phyloP scores from a whole-genome alignment of 2,797 vertebrate genomes.

The Lateolabrax maculatus region DNA sequence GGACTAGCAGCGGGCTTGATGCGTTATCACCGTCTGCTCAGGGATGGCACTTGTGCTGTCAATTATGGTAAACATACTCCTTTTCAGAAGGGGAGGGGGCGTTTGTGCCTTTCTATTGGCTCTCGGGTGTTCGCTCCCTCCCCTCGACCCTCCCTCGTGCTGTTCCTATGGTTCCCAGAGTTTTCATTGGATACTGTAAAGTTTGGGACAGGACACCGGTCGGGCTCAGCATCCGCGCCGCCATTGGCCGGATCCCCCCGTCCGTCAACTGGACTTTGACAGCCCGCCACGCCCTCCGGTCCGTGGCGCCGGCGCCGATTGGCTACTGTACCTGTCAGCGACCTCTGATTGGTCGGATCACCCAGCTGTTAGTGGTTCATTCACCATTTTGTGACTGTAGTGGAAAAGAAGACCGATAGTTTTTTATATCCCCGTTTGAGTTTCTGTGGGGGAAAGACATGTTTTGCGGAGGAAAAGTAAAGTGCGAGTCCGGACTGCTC shows the following conservation, averaged over 20 bases:
- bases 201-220: slow-evolving; percentile 80
- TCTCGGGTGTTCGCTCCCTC: slow-evolving; percentile 61
- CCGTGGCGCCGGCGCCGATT: slow-evolving; percentile 64
- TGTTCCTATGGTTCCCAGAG: slow-evolving; percentile 89
- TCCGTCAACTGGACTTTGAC: slow-evolving; percentile 78
- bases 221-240: slow-evolving; percentile 53
- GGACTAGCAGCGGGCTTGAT: slow-evolving; percentile 44
- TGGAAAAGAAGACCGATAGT: slow-evolving; percentile 92
- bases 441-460: slow-evolving; percentile 84
- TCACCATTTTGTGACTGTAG: slow-evolving; percentile 99
- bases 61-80: slow-evolving; percentile 86
- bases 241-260: slow-evolving; percentile 77
- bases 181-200: slow-evolving; percentile 92
- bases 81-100: slow-evolving; percentile 73
- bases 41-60: slow-evolving; percentile 78
- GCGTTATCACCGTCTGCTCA: slow-evolving; percentile 72
- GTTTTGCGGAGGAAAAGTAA: slow-evolving; percentile 82
- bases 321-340: slow-evolving; percentile 90
- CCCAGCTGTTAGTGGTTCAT: slow-evolving; percentile 98
- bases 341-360: slow-evolving; percentile 87
- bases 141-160: slow-evolving; percentile 81
- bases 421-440: slow-evolving; percentile 85
- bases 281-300: slow-evolving; percentile 75
- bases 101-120: slow-evolving; percentile 81
- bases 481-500: slow-evolving; percentile 68